Percentiles rank a stretch among this genome's conserved stretches.
phyloP scores from a whole-genome alignment of 2,888 invertebrate species.

The Nemotelus pantherinus region DNA sequence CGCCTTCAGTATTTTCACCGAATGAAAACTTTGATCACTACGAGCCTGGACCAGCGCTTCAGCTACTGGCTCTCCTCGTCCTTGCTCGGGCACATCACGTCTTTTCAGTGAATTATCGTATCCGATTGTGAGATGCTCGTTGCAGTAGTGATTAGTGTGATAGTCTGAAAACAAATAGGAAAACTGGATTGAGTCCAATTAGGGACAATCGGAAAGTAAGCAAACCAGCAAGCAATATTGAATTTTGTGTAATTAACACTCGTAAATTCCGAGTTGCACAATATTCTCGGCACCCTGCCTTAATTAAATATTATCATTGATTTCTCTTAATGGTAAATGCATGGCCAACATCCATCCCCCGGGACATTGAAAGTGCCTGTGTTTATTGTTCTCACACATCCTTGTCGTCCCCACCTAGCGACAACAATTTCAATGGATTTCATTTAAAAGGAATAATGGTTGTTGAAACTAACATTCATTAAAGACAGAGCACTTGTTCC shows the following conservation, averaged over 20 bases:
- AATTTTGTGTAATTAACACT: too few species aligned
- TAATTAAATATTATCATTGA: conserved; percentile 4
- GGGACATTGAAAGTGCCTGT: too few species aligned
- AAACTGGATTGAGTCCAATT: conserved; percentile 27
- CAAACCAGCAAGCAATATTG: too few species aligned
- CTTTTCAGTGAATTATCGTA: conserved; percentile 62
- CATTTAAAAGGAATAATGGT: conserved; percentile 15
- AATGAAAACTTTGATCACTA: conserved; percentile 53
- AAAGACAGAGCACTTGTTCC: background rate
- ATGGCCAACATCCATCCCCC: too few species aligned
- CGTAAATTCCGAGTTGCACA: too few species aligned
- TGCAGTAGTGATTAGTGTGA: conserved; percentile 68
- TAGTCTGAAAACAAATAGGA: conserved; percentile 64
- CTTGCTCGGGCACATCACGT: conserved; percentile 14
- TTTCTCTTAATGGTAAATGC: background rate
- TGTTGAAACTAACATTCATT: conserved; percentile 15
- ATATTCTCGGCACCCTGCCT: too few species aligned
- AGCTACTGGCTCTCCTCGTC: conserved; percentile 53
- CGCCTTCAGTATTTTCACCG: conserved; percentile 55
- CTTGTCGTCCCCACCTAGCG: background rate
- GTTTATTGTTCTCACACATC: conserved; percentile 1
- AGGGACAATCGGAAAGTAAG: background rate
- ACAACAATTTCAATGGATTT: background rate
- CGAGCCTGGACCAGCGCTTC: conserved; percentile 54
- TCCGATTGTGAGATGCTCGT: conserved; percentile 65